Evolutionary conservation across 2,888 invertebrate species (phyloP).

Genomic region (Drosophila helvetica): DNA sequence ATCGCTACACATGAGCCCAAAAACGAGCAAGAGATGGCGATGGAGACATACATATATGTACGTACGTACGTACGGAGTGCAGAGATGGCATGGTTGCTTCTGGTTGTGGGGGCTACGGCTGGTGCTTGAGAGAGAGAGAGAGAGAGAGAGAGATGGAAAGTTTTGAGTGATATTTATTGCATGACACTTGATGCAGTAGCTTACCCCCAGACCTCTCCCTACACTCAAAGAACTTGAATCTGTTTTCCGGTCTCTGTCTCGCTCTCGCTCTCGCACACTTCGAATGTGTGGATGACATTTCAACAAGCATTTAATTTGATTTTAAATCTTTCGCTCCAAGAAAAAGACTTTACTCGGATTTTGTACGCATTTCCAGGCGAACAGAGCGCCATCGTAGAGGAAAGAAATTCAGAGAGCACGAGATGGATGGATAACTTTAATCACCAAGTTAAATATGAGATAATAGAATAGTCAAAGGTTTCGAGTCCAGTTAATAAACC

Average conservation of each 20-base stretch:
- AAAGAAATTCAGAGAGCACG: not conserved
- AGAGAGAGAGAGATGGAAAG: slow-evolving; percentile 39
- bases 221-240: slow-evolving; percentile 37
- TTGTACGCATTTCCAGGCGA: not conserved
- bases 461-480: slow-evolving; percentile 41
- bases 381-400: not conserved
- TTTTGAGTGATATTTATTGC: slow-evolving; percentile 75
- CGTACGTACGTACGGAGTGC: slow-evolving; percentile 3
- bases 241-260: slow-evolving; percentile 36
- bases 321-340: slow-evolving; percentile 57
- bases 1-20: slow-evolving; percentile 71
- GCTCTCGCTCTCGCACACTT: not conserved
- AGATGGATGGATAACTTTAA: slow-evolving; percentile 29
- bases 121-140: not conserved
- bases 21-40: slow-evolving; percentile 5
- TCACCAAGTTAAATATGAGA: slow-evolving; percentile 41
- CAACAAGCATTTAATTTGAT: slow-evolving; percentile 77
- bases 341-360: slow-evolving; percentile 29
- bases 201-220: slow-evolving; percentile 11
- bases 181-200: slow-evolving; percentile 69
- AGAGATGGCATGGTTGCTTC: no score
- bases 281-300: slow-evolving; percentile 56
- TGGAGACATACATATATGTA: slow-evolving; percentile 14
- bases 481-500: slow-evolving; percentile 39
- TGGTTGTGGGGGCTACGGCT: not conserved